phyloP scores from a whole-genome alignment of 2,888 invertebrate species.

The Saturnia japonica region DNA sequence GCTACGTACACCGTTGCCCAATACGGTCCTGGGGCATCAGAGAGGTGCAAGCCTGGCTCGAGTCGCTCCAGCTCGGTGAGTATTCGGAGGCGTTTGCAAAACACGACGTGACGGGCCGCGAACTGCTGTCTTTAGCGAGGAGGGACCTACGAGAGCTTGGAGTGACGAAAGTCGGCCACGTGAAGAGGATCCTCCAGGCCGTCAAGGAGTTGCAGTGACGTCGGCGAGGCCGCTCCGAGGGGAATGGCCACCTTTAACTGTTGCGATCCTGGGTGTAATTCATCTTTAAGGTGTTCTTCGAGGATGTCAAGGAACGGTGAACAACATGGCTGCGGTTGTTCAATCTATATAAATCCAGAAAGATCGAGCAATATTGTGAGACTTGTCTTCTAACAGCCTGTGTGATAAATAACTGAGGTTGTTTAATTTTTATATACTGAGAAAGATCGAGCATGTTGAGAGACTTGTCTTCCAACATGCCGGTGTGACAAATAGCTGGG shows the following conservation, averaged over 20 bases:
- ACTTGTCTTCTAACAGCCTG: too few species aligned
- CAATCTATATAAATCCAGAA: too few species aligned
- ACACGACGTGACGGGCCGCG: slow-evolving; percentile 95
- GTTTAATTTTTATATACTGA: too few species aligned
- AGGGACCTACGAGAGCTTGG: slow-evolving; percentile 95
- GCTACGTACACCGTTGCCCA: slow-evolving; percentile 53
- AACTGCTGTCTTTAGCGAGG: slow-evolving; percentile 92
- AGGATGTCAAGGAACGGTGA: too few species aligned
- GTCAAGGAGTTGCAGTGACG: slow-evolving; percentile 88
- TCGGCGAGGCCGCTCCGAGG: slow-evolving; percentile 75
- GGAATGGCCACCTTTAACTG: slow-evolving; percentile 62
- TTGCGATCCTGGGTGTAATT: slow-evolving; percentile 13
- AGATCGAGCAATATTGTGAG: too few species aligned
- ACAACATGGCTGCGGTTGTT: too few species aligned
- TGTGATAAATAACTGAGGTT: not conserved
- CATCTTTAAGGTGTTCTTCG: too few species aligned
- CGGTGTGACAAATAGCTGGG: not conserved
- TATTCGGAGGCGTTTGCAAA: slow-evolving; percentile 94
- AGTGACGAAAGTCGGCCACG: slow-evolving; percentile 96
- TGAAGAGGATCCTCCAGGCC: slow-evolving; percentile 96
- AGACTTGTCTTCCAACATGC: not conserved
- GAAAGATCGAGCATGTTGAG: too few species aligned
- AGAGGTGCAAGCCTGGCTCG: slow-evolving; percentile 96
- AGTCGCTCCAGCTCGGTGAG: slow-evolving; percentile 92
- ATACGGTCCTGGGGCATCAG: slow-evolving; percentile 89